Base-by-base conservation (phyloP, 2,888 invertebrate species). In the Lasioglossum marginatum region DNA sequence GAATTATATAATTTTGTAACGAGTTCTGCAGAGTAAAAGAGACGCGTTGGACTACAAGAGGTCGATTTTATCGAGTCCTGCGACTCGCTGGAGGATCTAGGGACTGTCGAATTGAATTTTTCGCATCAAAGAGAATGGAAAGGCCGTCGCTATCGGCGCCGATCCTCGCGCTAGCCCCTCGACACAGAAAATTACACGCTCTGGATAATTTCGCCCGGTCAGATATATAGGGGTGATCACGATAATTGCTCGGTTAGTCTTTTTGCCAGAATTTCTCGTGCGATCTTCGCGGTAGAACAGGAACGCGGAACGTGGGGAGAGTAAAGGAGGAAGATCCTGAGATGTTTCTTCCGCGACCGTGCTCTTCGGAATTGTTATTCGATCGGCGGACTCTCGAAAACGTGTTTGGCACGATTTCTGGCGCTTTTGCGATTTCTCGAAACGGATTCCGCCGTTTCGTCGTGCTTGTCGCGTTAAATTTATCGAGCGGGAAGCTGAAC, bases 141-240 rank as follows among this genome's bases (percentile, higher is more conserved):
- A 60, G 71, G 48, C 78, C 57, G 23, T 76, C 74, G 84, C 78
- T 76, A 68, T 12, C 37, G 68, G 57, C 40, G 37, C 19, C 14
- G 34, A n/a, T 68, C 82, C 79, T n/a, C 57, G 23, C 4, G 12
- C 70, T 60, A 70, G 60, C 19, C 66, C 77, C 72, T 72, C 83
- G 88, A 88, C 88, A 88, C 90, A 87, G 92, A 89, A 88, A 87
- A 91, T 90, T 90, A 90, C 86, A 90, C 87, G 84, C 79, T 78
- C 81, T 52, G 71, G 81, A 85, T 86, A 86, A 86, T 86, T 86
- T 86, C 76, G 73, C 75, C 71, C 60, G 79, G 68, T 40, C 77
- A 77, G 85, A 85, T 81, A 73, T 68, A 80, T 74, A 85, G 77
- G 68, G 85, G 77, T 70, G 85, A 86, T 86, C 86, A 77, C 63